Conservation (phyloP, 2,888 invertebrate genomes). For the Lasioglossum oenotherae region DNA sequence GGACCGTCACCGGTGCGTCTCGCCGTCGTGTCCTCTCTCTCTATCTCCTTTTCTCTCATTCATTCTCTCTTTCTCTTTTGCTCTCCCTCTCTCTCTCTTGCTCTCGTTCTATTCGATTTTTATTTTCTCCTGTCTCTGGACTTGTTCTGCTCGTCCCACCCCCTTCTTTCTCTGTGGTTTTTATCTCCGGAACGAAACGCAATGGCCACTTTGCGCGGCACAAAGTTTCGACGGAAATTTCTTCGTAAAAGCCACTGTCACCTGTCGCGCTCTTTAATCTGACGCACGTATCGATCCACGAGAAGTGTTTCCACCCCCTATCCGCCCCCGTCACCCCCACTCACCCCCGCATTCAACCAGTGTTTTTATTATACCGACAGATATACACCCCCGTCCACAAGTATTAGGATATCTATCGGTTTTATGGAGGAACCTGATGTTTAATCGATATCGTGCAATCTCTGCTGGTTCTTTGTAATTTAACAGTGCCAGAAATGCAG, state of each 20-base stretch:
- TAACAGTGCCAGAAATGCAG: background rate
- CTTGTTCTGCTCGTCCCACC: slow-evolving; percentile 46
- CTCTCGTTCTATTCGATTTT: slow-evolving; percentile 46
- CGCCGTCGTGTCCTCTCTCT: slow-evolving; percentile 15
- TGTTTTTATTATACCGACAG: slow-evolving; percentile 33
- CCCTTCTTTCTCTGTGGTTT: slow-evolving; percentile 54
- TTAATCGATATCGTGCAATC: slow-evolving; percentile 3
- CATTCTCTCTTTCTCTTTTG: slow-evolving; percentile 21
- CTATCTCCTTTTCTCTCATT: slow-evolving; percentile 5
- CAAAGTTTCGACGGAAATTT: slow-evolving; percentile 74
- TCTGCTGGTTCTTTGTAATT: background rate
- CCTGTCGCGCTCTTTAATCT: slow-evolving; percentile 72
- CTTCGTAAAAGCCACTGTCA: slow-evolving; percentile 74
- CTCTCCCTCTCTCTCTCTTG: background rate
- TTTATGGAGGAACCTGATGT: background rate
- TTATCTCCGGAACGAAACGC: slow-evolving; percentile 80
- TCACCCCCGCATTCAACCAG: slow-evolving; percentile 5
- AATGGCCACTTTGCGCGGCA: slow-evolving; percentile 84
- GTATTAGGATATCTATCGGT: slow-evolving; percentile 4
- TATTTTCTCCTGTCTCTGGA: slow-evolving; percentile 49
- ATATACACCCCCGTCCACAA: background rate
- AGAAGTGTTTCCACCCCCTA: slow-evolving; percentile 49
- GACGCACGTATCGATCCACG: slow-evolving; percentile 71
- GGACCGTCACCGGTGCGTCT: slow-evolving; percentile 70
- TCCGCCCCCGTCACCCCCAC: background rate